These are phyloP conservation scores for Chamaea fasciata DNA, from an alignment of 2,113 vertebrate species.

Conservation along the genomic window DNA sequence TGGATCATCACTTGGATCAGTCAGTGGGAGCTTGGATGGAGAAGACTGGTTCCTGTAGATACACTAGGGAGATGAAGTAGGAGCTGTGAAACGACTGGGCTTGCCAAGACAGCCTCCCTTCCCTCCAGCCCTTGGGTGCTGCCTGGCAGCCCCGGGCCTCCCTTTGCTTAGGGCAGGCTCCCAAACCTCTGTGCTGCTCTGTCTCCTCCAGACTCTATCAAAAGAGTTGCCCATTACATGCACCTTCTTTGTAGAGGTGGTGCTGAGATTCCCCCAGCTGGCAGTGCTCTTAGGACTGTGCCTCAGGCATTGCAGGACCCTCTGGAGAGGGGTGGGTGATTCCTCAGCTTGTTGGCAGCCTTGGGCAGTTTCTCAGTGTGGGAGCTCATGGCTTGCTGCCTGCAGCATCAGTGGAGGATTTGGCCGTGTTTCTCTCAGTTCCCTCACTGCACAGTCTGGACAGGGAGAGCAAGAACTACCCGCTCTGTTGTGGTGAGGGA, in stretches of 20 bases:
- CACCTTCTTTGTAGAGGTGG: neutral
- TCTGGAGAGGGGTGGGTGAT: neutral
- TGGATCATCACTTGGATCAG: neutral
- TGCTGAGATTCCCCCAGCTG: neutral
- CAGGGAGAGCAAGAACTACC: neutral
- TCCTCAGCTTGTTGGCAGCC: neutral
- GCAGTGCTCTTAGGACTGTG: rapidly evolving
- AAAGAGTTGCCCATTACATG: neutral
- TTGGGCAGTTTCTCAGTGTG: neutral
- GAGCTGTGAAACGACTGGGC: neutral
- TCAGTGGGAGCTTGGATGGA: neutral
- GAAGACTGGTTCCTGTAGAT: neutral
- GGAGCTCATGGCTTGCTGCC: neutral
- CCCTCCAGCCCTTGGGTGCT: neutral
- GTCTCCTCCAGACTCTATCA: neutral
- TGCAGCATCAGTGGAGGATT: neutral
- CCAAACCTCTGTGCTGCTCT: neutral
- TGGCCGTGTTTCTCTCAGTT: rapidly evolving
- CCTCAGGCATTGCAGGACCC: neutral
- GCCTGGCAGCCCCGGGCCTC: neutral
- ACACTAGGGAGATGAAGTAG: neutral
- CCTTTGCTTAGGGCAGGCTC: neutral
- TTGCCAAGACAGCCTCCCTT: neutral
- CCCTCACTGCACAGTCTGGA: neutral
- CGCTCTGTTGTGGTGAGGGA: neutral